Evolutionary conservation across 2,888 invertebrate species (phyloP).

Genomic region (Trachelus tabidus): DNA sequence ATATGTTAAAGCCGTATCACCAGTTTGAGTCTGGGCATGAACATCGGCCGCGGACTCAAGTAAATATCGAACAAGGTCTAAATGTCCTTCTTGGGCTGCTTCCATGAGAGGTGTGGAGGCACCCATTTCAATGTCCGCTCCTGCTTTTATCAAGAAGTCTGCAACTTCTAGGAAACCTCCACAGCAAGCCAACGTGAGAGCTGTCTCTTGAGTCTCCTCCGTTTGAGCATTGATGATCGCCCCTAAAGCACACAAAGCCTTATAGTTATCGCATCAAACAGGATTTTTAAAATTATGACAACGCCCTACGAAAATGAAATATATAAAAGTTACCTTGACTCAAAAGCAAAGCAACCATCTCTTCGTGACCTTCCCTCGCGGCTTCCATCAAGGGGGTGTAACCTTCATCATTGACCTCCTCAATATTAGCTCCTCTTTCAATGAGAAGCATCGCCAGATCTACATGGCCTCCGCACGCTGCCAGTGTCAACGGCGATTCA

Average conservation of each 20-base stretch:
- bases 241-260: constrained; percentile 62
- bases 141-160: constrained; percentile 93
- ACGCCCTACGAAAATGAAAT: not conserved
- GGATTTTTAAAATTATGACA: not conserved
- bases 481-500: constrained; percentile 97
- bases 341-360: constrained; percentile 94
- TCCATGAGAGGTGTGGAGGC: constrained; percentile 98
- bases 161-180: constrained; percentile 96
- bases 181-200: constrained; percentile 92
- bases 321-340: constrained; percentile 75
- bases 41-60: constrained; percentile 89
- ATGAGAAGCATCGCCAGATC: constrained; percentile 95
- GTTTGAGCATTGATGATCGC: constrained; percentile 98
- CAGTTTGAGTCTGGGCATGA: constrained; percentile 93
- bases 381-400: constrained; percentile 99
- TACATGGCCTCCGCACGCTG: constrained; percentile 98
- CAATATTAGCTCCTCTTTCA: constrained; percentile 97
- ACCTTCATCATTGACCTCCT: constrained; percentile 99
- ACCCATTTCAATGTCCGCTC: constrained; percentile 94
- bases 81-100: constrained; percentile 97
- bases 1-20: constrained; percentile 96
- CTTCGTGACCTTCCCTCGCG: constrained; percentile 97
- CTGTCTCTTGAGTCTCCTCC: constrained; percentile 98
- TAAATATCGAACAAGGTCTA: constrained; percentile 90
- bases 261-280: not conserved